Conservation (phyloP, 2,888 invertebrate species). For the Drosophila algonquin region DNA sequence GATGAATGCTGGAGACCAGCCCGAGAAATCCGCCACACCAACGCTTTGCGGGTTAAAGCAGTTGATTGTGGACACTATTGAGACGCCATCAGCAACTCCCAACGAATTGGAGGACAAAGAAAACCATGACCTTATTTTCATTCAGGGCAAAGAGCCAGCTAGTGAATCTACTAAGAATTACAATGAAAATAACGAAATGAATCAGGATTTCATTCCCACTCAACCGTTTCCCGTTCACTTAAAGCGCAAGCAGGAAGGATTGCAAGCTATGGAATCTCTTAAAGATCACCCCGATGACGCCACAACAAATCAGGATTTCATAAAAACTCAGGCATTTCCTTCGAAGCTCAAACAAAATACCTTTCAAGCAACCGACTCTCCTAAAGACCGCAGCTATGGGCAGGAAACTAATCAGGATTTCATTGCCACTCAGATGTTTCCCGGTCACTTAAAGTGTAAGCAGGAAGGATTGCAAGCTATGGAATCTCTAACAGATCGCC, state of each 20-base stretch:
- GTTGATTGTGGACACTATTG: conserved; percentile 36
- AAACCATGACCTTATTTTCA: conserved; percentile 33
- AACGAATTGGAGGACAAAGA: background rate
- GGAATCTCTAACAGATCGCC: background rate
- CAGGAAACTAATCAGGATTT: conserved; percentile 25
- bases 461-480: background rate
- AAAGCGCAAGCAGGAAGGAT: background rate
- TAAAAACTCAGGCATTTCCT: conserved; percentile 33
- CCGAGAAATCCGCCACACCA: conserved; percentile 8
- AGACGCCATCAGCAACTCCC: conserved; percentile 44
- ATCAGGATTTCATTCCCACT: conserved; percentile 34
- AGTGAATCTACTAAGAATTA: background rate
- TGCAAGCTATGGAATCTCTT: background rate
- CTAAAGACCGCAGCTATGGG: background rate
- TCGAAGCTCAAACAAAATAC: background rate
- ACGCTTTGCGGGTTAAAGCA: conserved; percentile 33
- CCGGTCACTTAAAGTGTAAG: background rate
- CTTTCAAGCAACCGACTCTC: background rate
- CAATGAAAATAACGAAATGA: background rate
- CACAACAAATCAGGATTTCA: conserved; percentile 11
- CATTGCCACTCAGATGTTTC: conserved; percentile 28
- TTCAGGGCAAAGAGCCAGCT: conserved; percentile 16
- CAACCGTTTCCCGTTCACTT: conserved; percentile 25
- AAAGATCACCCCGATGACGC: background rate
- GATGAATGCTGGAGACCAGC: background rate